Conservation (phyloP, 2,113 vertebrate species). For the Strigops habroptila region DNA sequence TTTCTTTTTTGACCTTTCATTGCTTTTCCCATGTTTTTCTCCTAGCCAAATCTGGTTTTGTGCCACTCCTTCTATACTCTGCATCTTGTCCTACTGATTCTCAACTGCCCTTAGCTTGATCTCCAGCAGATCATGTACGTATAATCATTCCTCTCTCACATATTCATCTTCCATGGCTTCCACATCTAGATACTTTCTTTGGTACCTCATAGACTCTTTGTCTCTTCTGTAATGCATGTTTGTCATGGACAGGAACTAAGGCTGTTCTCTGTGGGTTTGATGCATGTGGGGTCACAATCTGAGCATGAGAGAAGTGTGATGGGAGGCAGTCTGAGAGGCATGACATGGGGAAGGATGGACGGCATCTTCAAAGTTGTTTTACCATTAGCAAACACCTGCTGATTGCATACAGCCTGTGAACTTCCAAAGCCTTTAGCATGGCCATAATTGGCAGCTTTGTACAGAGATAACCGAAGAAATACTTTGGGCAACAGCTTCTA, state of each 20-base stretch:
- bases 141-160: neutral
- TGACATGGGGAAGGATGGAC: neutral
- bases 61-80: neutral
- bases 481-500: neutral
- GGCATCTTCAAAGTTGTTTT: neutral
- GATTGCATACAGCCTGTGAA: neutral
- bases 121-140: neutral
- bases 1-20: neutral
- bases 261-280: neutral
- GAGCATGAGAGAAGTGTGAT: neutral
- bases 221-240: neutral
- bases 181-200: neutral
- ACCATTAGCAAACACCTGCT: neutral
- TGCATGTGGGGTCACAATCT: fast-evolving
- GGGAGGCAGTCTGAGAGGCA: neutral
- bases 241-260: neutral
- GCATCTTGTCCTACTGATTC: neutral
- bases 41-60: neutral
- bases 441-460: neutral
- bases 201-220: neutral
- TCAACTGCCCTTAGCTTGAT: neutral
- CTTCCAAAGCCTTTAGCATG: neutral
- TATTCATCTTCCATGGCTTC: neutral
- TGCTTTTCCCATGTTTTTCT: neutral
- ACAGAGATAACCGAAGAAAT: neutral